These are phyloP conservation scores for Amphipoea oculea DNA, from an alignment of 2,888 invertebrate species.

Conservation along the genomic window DNA sequence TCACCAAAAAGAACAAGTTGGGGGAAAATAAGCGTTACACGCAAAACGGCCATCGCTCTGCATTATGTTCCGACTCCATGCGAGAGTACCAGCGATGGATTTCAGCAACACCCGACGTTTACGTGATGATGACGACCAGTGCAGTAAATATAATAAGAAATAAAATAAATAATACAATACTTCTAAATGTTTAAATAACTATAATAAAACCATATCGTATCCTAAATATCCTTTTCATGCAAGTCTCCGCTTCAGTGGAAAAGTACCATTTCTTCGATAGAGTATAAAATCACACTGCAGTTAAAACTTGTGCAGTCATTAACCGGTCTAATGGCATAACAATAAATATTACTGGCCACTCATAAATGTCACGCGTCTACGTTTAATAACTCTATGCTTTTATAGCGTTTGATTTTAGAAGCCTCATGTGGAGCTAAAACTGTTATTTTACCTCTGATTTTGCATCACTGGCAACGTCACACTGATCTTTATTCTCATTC, in stretches of 20 bases:
- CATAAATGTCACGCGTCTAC: constrained; percentile 44
- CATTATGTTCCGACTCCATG: too few species aligned
- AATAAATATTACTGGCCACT: constrained; percentile 50
- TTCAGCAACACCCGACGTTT: too few species aligned
- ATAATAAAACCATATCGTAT: too few species aligned
- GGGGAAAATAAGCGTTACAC: too few species aligned
- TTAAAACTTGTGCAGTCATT: constrained; percentile 44
- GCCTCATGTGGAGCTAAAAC: neutral
- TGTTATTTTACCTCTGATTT: neutral
- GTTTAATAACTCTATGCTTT: constrained; percentile 44
- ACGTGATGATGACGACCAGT: too few species aligned
- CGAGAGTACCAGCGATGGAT: too few species aligned
- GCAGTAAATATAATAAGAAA: too few species aligned
- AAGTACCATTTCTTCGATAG: neutral
- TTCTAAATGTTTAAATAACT: too few species aligned
- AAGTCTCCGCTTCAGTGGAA: neutral
- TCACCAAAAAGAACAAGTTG: too few species aligned
- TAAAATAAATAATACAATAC: too few species aligned
- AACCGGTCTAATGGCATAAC: constrained; percentile 51
- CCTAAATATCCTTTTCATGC: neutral
- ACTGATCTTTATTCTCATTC: too few species aligned
- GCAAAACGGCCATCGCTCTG: too few species aligned
- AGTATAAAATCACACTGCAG: constrained; percentile 17
- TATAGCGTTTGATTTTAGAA: constrained; percentile 58
- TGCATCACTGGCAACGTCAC: neutral